Conservation (phyloP, 2,888 invertebrate species). For the Rotaria sp. region DNA sequence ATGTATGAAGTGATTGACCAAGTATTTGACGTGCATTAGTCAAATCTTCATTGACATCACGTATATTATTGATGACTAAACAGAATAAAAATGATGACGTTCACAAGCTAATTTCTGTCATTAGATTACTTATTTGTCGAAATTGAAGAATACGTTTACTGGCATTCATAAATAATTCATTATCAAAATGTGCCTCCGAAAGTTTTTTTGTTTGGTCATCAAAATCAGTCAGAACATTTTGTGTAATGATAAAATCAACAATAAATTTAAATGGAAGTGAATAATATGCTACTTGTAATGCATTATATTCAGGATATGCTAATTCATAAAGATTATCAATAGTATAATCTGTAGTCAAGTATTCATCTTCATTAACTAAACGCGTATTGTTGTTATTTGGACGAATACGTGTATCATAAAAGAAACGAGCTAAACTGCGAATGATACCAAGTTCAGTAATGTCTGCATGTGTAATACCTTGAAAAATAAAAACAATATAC, state of each 20-base stretch:
- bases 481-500: too few relatives aligned
- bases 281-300: background rate
- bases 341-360: background rate
- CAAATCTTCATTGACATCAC: background rate
- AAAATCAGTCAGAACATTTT: conserved; percentile 33
- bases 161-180: conserved; percentile 16
- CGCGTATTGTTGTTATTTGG: background rate
- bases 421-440: background rate
- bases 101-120: background rate
- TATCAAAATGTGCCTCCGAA: conserved; percentile 38
- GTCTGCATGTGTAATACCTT: background rate
- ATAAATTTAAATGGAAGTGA: background rate
- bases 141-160: conserved; percentile 30
- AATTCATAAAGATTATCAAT: background rate
- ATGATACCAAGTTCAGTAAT: background rate
- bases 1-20: conserved; percentile 32
- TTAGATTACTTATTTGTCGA: background rate
- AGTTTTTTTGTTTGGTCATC: conserved; percentile 29
- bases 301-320: background rate
- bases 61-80: background rate
- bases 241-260: background rate
- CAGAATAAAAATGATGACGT: background rate
- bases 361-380: background rate
- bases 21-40: conserved; percentile 5
- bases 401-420: background rate